These are phyloP conservation scores for Lagorchestes hirsutus DNA, from an alignment of 2,797 vertebrate genomes.

Conservation along the genomic window DNA sequence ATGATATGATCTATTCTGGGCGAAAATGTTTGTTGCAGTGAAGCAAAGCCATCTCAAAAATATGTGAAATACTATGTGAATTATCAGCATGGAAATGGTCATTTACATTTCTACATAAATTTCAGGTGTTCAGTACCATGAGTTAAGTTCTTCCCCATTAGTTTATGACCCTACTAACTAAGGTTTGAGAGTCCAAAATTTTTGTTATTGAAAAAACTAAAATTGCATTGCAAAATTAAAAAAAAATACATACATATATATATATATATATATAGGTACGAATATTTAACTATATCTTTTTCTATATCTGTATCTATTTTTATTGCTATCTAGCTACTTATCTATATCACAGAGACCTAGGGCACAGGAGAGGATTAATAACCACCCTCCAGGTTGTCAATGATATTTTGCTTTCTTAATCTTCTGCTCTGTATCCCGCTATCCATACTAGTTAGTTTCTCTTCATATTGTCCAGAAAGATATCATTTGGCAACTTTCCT, in stretches of 20 bases:
- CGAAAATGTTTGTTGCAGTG: neutral
- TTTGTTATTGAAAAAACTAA: neutral
- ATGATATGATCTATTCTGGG: neutral
- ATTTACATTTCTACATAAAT: neutral
- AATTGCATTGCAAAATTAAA: neutral
- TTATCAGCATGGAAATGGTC: neutral
- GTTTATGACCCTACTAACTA: neutral
- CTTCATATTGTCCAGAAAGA: neutral
- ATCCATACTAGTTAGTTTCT: neutral
- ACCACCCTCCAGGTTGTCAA: neutral
- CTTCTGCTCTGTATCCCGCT: neutral
- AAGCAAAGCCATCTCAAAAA: neutral
- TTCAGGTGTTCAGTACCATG: neutral
- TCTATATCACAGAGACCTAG: neutral
- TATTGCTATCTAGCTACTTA: too few relatives aligned
- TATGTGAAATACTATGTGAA: neutral
- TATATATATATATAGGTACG: neutral
- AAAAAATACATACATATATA: too few relatives aligned
- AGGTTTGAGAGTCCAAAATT: neutral
- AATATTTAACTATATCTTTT: neutral
- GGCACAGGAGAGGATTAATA: neutral
- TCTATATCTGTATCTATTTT: too few relatives aligned
- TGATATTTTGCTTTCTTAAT: neutral
- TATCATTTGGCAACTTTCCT: neutral
- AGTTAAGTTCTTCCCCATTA: neutral